Evolutionary conservation across 2,113 vertebrate species (phyloP), one percentile per base, ranked within the genome.

Genomic region (Rhynchomys soricoides): DNA sequence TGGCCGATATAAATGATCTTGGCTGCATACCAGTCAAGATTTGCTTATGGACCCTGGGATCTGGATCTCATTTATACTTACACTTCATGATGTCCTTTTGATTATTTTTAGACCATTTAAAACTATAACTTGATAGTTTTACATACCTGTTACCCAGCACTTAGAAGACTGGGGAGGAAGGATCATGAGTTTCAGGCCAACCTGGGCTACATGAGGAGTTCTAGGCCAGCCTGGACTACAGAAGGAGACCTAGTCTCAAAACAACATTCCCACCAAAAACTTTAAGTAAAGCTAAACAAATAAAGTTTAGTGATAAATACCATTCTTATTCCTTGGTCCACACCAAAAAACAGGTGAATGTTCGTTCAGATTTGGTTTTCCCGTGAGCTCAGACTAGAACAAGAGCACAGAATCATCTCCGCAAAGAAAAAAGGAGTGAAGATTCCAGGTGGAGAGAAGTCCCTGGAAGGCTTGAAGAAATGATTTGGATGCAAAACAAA

Each of bases 51-150:
- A 86, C 48, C 26, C 37, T 64, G 57, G 91, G 87, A 92, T 95
- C 68, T 50, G 2, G 71, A 96, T 83, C 91, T 93, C 62, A 91
- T 50, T 45, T 40, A 91, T 94, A 91, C 93, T 95, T 92, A 83
- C 40, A 11, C 70, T 52, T 93, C 45, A 22, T 50, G 57, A 96
- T 88, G 5, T 50, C 43, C 31, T 16, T 55, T 86, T 86, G 26
- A 48, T 34, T 50, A 17, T 79, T 75, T 64, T 90, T 17, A 26
- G 75, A 83, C 8, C 55, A 74, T 43, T 86, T 75, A 75, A 86
- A 83, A 68, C 43, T 86, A 86, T 19, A 68, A 48, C 17, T 68
- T 31, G 43, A 48, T 66, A 34, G 2, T 86, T 48, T 45, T 66
- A 7, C 21, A 24, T 22, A 24, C 83, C 83, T 68, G 29, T 37